These are phyloP conservation scores for Drosophila affinis DNA, from an alignment of 2,888 invertebrate genomes.

Conservation along the genomic window DNA sequence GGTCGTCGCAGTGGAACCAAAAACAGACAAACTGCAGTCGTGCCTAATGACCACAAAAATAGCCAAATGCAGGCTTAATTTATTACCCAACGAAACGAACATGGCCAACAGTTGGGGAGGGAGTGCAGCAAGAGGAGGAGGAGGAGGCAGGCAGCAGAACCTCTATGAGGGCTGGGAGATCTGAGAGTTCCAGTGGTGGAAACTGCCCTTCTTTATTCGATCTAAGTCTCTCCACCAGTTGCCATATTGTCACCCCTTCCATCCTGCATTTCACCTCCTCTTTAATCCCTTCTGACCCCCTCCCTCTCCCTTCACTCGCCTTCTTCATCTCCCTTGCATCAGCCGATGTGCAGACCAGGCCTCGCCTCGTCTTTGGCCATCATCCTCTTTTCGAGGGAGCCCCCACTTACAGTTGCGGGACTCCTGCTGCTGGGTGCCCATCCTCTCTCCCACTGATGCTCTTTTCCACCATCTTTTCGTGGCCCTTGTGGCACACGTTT, in stretches of 20 bases:
- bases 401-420: not conserved
- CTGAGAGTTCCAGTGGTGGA: too few relatives aligned
- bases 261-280: too few relatives aligned
- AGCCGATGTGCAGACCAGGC: not conserved
- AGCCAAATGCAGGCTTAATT: slow-evolving; percentile 74
- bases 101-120: not conserved
- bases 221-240: too few relatives aligned
- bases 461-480: slow-evolving; percentile 8
- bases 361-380: not conserved
- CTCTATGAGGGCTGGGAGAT: not conserved
- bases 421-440: not conserved
- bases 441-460: not conserved
- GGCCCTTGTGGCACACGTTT: not conserved
- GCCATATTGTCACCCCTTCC: too few relatives aligned
- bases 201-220: too few relatives aligned
- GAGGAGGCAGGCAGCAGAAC: not conserved
- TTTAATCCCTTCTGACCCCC: too few relatives aligned
- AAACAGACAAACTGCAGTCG: slow-evolving; percentile 65
- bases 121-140: not conserved
- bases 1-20: slow-evolving; percentile 5
- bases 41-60: slow-evolving; percentile 76
- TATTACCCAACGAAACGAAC: slow-evolving; percentile 54
- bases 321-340: not conserved
- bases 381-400: not conserved
- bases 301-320: too few relatives aligned